Conservation (phyloP, 2,797 vertebrate genomes). For the Eulemur mongoz region DNA sequence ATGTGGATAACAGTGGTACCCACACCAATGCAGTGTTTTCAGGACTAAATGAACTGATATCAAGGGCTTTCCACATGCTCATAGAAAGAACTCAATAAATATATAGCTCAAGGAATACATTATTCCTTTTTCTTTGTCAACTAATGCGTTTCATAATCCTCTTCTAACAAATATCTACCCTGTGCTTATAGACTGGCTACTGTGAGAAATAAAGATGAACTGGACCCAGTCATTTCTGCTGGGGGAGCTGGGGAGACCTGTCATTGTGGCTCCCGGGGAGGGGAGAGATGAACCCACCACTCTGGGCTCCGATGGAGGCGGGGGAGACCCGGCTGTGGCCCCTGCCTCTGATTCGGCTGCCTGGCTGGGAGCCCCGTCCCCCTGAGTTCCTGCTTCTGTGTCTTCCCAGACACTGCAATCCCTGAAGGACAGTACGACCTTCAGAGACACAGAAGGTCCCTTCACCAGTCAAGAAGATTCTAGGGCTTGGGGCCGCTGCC, state of each 20-base stretch:
- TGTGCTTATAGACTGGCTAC: background rate
- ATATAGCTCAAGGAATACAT: background rate
- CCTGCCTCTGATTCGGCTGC: background rate
- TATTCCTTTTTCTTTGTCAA: background rate
- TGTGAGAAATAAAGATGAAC: background rate
- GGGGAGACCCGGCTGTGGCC: background rate
- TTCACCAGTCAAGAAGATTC: background rate
- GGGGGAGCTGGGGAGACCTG: background rate
- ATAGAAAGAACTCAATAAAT: background rate
- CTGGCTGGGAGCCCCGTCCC: rapidly evolving
- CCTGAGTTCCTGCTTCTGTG: background rate
- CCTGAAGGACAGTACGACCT: background rate
- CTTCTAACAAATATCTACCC: background rate
- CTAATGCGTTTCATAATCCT: rapidly evolving
- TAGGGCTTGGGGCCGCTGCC: rapidly evolving
- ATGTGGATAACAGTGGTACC: background rate
- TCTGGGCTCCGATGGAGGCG: too few relatives aligned
- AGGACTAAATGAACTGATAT: background rate
- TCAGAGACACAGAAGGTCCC: background rate
- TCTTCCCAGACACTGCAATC: background rate
- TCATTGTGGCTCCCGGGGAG: rapidly evolving
- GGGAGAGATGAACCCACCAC: rapidly evolving
- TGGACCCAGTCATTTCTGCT: background rate
- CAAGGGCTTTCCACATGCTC: rapidly evolving
- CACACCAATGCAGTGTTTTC: background rate